A percentile compares a stretch with the other conserved stretches of the same genome.
Evolutionary conservation across 1,140 invertebrate species (phyloP).

Genomic region (Temnothorax curvispinosus): DNA sequence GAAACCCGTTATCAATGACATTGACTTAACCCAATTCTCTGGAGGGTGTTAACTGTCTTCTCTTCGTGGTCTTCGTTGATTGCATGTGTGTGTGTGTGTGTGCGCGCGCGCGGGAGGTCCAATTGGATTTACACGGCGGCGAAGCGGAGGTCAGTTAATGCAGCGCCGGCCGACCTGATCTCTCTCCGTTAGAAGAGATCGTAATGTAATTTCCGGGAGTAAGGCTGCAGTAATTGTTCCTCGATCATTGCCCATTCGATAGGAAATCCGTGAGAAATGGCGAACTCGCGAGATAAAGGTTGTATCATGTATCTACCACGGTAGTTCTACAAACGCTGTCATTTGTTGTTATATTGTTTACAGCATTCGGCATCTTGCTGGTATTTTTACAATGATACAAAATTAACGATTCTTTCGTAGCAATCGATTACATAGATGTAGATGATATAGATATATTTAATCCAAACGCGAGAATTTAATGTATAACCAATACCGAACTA

Average conservation of each 20-base stretch:
- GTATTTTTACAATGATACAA: neutral
- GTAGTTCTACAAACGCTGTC: neutral
- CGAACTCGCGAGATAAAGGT: neutral
- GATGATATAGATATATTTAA: neutral
- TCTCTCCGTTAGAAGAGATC: slow-evolving; percentile 62
- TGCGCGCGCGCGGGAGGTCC: slow-evolving; percentile 58
- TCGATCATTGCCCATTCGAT: slow-evolving; percentile 44
- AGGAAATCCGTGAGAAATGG: slow-evolving; percentile 22
- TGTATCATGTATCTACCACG: slow-evolving; percentile 7
- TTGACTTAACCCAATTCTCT: slow-evolving; percentile 77
- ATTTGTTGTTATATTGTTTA: slow-evolving; percentile 5
- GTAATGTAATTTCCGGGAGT: slow-evolving; percentile 63
- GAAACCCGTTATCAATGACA: slow-evolving; percentile 73
- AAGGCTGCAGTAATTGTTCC: slow-evolving; percentile 69
- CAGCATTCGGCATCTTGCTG: neutral
- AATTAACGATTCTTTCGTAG: neutral
- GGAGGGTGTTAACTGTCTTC: slow-evolving; percentile 66
- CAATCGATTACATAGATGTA: no score
- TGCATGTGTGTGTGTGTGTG: slow-evolving; percentile 18
- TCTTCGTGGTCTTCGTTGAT: slow-evolving; percentile 13
- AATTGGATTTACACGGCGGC: slow-evolving; percentile 65
- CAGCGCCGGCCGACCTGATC: slow-evolving; percentile 60
- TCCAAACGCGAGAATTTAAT: neutral
- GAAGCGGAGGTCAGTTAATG: slow-evolving; percentile 71
- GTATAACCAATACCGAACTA: neutral